Conservation (phyloP, 2,797 vertebrate species). For the Alcedo atthis region DNA sequence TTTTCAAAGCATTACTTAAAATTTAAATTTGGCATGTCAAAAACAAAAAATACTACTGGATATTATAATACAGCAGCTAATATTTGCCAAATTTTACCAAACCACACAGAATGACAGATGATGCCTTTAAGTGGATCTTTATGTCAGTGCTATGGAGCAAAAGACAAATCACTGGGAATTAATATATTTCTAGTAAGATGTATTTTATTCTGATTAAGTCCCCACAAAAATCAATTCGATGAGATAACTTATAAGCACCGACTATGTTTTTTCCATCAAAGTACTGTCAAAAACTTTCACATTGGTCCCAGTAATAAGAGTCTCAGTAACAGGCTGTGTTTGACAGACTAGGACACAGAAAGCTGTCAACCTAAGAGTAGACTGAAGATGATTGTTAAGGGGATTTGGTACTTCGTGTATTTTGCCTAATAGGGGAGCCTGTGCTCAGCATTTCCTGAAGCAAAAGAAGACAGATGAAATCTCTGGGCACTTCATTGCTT, state of each 20-base stretch:
- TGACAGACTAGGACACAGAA: constrained; percentile 91
- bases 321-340: constrained; percentile 88
- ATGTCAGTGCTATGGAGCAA: constrained; percentile 76
- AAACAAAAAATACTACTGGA: constrained; percentile 73
- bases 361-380: constrained; percentile 91
- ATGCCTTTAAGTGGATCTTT: constrained; percentile 56
- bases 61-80: constrained; percentile 81
- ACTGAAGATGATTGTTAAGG: constrained; percentile 83
- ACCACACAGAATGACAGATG: constrained; percentile 78
- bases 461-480: constrained; percentile 98
- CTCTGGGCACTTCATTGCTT: constrained; percentile 97
- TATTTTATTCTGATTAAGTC: constrained; percentile 86
- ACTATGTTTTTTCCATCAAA: constrained; percentile 82
- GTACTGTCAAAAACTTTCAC: constrained; percentile 84
- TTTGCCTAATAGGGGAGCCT: constrained; percentile 98
- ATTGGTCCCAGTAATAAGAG: constrained; percentile 82
- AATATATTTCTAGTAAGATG: constrained; percentile 71
- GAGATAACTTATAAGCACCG: constrained; percentile 83
- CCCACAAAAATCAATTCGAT: constrained; percentile 78
- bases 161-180: constrained; percentile 79
- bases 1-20: constrained; percentile 85
- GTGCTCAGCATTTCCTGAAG: constrained; percentile 94
- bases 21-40: constrained; percentile 88
- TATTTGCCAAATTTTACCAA: constrained; percentile 83
- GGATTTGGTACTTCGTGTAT: constrained; percentile 89